Percentiles rank a stretch among this genome's conserved stretches.
Evolutionary conservation across 2,797 vertebrate genomes (phyloP).

Genomic region (Alectoris magna): DNA sequence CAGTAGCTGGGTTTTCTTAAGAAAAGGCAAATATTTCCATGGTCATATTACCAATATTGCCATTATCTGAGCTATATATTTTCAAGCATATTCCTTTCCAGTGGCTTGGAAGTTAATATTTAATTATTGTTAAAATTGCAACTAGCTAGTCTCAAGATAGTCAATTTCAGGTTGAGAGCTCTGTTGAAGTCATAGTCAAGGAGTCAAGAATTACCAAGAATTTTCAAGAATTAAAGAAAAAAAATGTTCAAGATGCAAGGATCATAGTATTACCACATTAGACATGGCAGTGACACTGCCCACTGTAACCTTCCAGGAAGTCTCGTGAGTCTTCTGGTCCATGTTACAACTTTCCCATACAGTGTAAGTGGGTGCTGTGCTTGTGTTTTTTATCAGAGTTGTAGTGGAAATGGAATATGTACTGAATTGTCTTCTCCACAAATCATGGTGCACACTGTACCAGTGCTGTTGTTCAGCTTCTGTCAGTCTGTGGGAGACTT

Average conservation of each 20-base stretch:
- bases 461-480: not conserved
- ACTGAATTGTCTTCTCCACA: not conserved
- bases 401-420: not conserved
- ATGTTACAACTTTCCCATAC: rapidly evolving
- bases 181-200: too few species aligned
- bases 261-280: not conserved
- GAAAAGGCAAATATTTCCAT: not conserved
- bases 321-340: not conserved
- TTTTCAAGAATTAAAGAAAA: not conserved
- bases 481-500: not conserved
- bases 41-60: not conserved
- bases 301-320: not conserved
- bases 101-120: not conserved
- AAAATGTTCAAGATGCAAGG: not conserved
- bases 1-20: not conserved
- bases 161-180: not conserved
- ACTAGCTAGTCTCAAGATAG: not conserved
- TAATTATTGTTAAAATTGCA: not conserved
- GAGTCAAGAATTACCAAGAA: not conserved
- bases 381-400: not conserved
- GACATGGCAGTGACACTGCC: not conserved
- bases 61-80: not conserved
- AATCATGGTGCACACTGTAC: not conserved
- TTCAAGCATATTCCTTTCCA: not conserved
- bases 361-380: not conserved